Conservation (phyloP, 2,888 invertebrate species). For the Hoplodrina blanda region DNA sequence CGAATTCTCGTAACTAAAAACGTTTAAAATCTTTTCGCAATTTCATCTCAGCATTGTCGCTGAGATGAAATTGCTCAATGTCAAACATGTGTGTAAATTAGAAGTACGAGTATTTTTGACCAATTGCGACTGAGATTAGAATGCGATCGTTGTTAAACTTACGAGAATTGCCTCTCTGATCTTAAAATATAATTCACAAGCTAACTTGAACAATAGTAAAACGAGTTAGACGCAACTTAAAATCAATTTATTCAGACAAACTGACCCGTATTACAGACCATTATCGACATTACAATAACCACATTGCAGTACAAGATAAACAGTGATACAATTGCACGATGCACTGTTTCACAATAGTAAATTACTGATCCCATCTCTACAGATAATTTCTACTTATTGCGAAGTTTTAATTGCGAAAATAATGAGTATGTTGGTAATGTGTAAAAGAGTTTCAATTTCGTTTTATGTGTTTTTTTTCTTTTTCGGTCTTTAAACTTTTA, state of each 20-base stretch:
- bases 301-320: slow-evolving; percentile 41
- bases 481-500: slow-evolving; percentile 37
- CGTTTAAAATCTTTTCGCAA: no score
- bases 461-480: slow-evolving; percentile 25
- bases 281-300: slow-evolving; percentile 49
- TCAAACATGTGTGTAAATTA: no score
- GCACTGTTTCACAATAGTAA: slow-evolving; percentile 54
- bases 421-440: slow-evolving; percentile 43
- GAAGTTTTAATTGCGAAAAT: slow-evolving; percentile 49
- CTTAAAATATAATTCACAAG: slow-evolving; percentile 1
- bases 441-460: slow-evolving; percentile 42
- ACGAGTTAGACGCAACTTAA: slow-evolving; percentile 9
- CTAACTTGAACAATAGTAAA: slow-evolving; percentile 1
- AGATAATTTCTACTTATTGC: slow-evolving; percentile 53
- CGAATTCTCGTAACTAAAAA: no score
- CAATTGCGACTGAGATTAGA: no score
- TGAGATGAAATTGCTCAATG: no score
- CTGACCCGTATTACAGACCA: slow-evolving; percentile 36
- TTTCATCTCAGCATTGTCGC: no score
- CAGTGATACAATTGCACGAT: slow-evolving; percentile 41
- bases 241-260: slow-evolving; percentile 43
- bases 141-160: no score
- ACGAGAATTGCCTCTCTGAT: not conserved
- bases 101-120: no score
- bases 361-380: slow-evolving; percentile 48